These are phyloP conservation scores for Protonemura montana DNA, from an alignment of 2,888 invertebrate genomes.

Conservation along the genomic window DNA sequence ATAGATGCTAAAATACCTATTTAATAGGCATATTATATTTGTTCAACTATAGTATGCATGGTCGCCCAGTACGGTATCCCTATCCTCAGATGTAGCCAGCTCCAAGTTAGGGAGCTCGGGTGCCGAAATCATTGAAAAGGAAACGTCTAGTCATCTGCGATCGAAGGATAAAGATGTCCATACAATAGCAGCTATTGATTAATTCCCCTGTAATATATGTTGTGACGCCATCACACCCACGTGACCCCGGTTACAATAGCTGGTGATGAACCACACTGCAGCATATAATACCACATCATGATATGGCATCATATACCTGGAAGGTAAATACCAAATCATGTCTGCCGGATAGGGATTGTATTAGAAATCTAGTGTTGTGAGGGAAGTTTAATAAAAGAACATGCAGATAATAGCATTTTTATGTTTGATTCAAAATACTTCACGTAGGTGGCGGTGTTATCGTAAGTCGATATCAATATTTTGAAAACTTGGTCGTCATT, in stretches of 20 bases:
- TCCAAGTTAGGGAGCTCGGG: background rate
- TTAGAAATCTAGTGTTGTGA: background rate
- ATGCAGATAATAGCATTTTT: background rate
- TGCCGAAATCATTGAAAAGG: slow-evolving; percentile 1
- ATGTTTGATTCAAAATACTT: background rate
- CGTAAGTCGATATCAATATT: background rate
- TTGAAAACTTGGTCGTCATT: background rate
- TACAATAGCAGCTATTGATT: slow-evolving; percentile 38
- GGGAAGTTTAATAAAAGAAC: background rate
- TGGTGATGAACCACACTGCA: background rate
- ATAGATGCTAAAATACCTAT: background rate
- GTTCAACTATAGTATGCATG: background rate
- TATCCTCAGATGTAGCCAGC: background rate
- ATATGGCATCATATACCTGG: background rate
- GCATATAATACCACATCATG: slow-evolving; percentile 4
- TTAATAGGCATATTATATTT: background rate
- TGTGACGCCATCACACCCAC: slow-evolving; percentile 26
- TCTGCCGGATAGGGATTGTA: background rate
- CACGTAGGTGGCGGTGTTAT: too few relatives aligned
- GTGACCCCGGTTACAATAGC: background rate
- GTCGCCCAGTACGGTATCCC: background rate
- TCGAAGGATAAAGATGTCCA: slow-evolving; percentile 33
- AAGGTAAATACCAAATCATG: slow-evolving; percentile 7
- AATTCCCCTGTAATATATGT: slow-evolving; percentile 26
- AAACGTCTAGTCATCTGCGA: slow-evolving; percentile 33